These are phyloP conservation scores for Lamproptera curius DNA, from an alignment of 2,888 invertebrate genomes.

Conservation along the genomic window DNA sequence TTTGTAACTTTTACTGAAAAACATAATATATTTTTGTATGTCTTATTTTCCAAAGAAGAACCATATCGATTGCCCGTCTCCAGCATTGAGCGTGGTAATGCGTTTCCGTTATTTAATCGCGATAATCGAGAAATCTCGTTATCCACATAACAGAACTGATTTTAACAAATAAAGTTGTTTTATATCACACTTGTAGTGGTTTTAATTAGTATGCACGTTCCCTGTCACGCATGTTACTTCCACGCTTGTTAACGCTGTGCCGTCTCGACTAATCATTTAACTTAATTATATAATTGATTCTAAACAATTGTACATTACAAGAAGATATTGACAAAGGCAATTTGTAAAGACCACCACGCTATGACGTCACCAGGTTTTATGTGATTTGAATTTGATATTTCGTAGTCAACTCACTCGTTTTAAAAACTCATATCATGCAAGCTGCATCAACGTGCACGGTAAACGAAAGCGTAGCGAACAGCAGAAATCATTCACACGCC, in stretches of 20 bases:
- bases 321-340: neutral
- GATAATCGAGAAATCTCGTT: slow-evolving; percentile 65
- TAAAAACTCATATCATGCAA: slow-evolving; percentile 25
- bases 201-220: slow-evolving; percentile 65
- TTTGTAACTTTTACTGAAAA: slow-evolving; percentile 50
- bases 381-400: neutral
- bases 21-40: slow-evolving; percentile 50
- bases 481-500: slow-evolving; percentile 44
- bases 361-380: neutral
- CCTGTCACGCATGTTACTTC: slow-evolving; percentile 54
- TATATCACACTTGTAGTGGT: slow-evolving; percentile 65
- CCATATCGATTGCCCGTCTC: slow-evolving; percentile 42
- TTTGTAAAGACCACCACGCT: neutral
- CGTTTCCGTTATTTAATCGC: slow-evolving; percentile 45
- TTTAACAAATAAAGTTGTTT: slow-evolving; percentile 69
- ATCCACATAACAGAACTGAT: slow-evolving; percentile 73
- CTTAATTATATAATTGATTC: slow-evolving; percentile 5
- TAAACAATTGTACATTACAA: slow-evolving; percentile 10
- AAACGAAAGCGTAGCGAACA: slow-evolving; percentile 23
- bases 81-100: slow-evolving; percentile 63
- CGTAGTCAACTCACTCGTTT: neutral
- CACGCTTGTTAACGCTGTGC: slow-evolving; percentile 70
- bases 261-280: slow-evolving; percentile 45
- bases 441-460: slow-evolving; percentile 25
- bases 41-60: slow-evolving; percentile 40